Base-by-base conservation (phyloP, 1,140 invertebrate genomes). In the Musca domestica region DNA sequence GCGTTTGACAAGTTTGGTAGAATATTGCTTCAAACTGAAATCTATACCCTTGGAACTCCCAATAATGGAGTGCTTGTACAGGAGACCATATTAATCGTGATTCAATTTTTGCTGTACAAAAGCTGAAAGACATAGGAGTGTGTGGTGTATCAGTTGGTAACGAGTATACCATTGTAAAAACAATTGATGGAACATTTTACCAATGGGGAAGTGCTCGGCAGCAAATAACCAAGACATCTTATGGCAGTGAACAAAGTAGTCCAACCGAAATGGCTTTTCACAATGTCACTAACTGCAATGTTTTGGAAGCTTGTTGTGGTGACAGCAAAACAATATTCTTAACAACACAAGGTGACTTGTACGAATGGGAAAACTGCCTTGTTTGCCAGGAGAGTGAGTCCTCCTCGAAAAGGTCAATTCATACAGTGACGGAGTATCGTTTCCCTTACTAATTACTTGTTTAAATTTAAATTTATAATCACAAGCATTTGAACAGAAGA, bases 41-140 rank as follows among this genome's bases (percentile, higher is more conserved):
- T 95, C 1, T 95, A 92, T 89, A 88, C 88, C 1, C 95, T 93
- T 89, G 94, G 93, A 17, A 87, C 89, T 71, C 87, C 90, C 58
- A 86, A 87, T 68, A 87, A 90, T 75, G 92, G 93, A 0, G 90
- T 94, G 71, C 84, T 95, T 63, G 93, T 20, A 88, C 90, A 15
- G 93, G 92, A 15, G 92, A 95, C 81, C 88, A 86, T 61, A 87
- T 92, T 12, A 89, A 89, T 74, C 86, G 92, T 69, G 84, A 85
- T 5, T 87, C 88, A 71, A 89, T 91, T 4, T 85, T 89, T 76
- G 81, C 88, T 17, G 85, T 93, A 0, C 86, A 87, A 67, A 87
- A 87, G 70, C 82, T 95, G 20, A 88, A 87, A 51, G 87, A 88
- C 70, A 86, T 88, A 73, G 91, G 91, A 3, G 85, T 94, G 2